Conservation (phyloP, 1,140 invertebrate species). For the Brachionus rubens region DNA sequence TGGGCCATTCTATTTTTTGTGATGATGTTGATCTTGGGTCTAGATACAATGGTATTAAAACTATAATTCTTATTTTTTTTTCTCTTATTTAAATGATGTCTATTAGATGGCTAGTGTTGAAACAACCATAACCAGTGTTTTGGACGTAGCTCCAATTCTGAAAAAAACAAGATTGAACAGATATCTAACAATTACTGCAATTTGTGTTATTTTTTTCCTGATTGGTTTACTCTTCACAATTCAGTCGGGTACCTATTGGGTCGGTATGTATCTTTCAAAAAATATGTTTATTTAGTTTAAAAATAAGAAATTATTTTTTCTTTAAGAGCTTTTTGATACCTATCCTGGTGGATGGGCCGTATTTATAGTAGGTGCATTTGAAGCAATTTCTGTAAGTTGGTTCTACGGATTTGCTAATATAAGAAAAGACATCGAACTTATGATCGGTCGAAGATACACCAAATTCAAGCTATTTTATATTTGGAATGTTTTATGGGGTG, state of each 20-base stretch:
- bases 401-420: constrained; percentile 65
- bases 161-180: constrained; percentile 57
- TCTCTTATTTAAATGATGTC: not conserved
- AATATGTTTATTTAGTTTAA: not conserved
- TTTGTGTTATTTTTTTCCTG: constrained; percentile 66
- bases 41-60: constrained; percentile 47
- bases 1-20: constrained; percentile 44
- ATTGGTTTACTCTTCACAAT: constrained; percentile 65
- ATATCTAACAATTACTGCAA: constrained; percentile 63
- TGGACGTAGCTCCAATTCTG: constrained; percentile 69
- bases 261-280: not conserved
- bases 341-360: constrained; percentile 70
- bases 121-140: constrained; percentile 70
- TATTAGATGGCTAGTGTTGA: constrained; percentile 73
- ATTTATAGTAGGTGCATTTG: constrained; percentile 71
- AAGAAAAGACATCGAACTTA: constrained; percentile 3
- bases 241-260: constrained; percentile 26
- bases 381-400: constrained; percentile 72
- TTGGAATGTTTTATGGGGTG: constrained; percentile 31
- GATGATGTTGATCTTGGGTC: constrained; percentile 32
- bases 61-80: too few relatives aligned
- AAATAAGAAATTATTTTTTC: too few relatives aligned
- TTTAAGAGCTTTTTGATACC: constrained; percentile 72
- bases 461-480: constrained; percentile 30
- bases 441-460: constrained; percentile 29